Base-by-base conservation (phyloP, 2,888 invertebrate species). In the Dicyrtoma fusca region DNA sequence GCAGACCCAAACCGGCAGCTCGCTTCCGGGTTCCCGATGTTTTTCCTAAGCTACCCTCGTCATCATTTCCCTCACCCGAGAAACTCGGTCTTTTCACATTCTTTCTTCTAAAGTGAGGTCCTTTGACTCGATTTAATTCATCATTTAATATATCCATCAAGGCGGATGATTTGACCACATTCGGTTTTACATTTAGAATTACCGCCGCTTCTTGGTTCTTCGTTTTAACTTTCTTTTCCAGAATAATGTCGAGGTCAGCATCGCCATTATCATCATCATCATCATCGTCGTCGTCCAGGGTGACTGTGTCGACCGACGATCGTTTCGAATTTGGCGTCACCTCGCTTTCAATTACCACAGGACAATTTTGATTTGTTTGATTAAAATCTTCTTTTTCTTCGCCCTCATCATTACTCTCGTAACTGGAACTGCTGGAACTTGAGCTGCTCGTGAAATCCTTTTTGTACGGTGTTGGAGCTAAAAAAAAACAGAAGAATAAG, bases 261-360 rank as follows among this genome's bases (percentile, higher is more conserved):
- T 64, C 63, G 49, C 57, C 19, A 21, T 66, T 1, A n/a, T 11
- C 17, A n/a, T 63, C 71, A 13, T 42, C 42, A 13, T n/a, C 13
- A 25, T 25, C 10, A 19, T 72, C 66, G 14, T 68, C 69, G 13
- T 72, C 72, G 47, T 69, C 72, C 21, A 53, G 49, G 25, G 53
- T 44, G 23, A 34, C 34, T 5, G 34, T 34, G 34, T 34, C 4
- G 34, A 34, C 8, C 3, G 34, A 3, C 3, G 34, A 34, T 34
- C 4, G 34, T 3, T 34, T 34, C 34, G 8, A 3, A 34, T 34
- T 34, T 34, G 34, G 34, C 34, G 34, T 34, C 10, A 64, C 11
- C 23, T 26, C 47, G 6, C 44, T 8, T 19, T 21, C 64, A 14
- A 47, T 64, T 49, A 17, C 14, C 14, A 51, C 21, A 8, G 47